Evolutionary conservation across 2,888 invertebrate species (phyloP), one percentile per base, ranked within the genome.

Genomic region (Drosophila greeni): DNA sequence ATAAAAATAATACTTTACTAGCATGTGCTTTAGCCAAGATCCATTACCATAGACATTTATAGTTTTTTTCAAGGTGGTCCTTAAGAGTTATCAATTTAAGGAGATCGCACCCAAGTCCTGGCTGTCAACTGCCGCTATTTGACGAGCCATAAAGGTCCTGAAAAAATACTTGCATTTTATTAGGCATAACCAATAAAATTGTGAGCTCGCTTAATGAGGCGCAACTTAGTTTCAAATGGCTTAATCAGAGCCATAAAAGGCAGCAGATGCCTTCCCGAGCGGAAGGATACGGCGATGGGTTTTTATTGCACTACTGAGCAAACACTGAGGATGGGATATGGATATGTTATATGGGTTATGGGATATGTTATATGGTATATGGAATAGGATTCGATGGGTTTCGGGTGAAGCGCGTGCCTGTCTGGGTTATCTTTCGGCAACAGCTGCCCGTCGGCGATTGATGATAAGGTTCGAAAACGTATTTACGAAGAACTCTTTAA

Each of bases 301-400:
- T 76, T 81, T 79, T 82, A 79, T 79, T 52, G 71, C 82, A 71
- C 65, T 72, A 42, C 66, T 66, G 49, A 52, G 82, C 70, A 79
- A 79, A 82, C 60, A 81, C n/a, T 47, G 5, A 14, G 54, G 26
- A 45, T 52, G 39, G 65, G 57, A 65, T 56, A 29, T 52, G 47
- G 24, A 58, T 73, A 45, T 29, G 29, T 12, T 26, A 57, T 72
- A n/a, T 9, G 40, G 2, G 4, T n/a, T 40, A 70, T 61, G 66
- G 67, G 31, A 51, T 67, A 34, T n/a, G n/a, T n/a, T n/a, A n/a
- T 40, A 70, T 61, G 66, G 67, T 26, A 51, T 67, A 34, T 54
- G 23, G 23, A 1, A 54, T 45, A 36, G 23, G 43, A 39, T 58
- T 48, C 39, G 18, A 33, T 66, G 36, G 20, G 45, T 51, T 51